Conservation (phyloP, 2,797 vertebrate species). For the Petrocephalus sullivani region DNA sequence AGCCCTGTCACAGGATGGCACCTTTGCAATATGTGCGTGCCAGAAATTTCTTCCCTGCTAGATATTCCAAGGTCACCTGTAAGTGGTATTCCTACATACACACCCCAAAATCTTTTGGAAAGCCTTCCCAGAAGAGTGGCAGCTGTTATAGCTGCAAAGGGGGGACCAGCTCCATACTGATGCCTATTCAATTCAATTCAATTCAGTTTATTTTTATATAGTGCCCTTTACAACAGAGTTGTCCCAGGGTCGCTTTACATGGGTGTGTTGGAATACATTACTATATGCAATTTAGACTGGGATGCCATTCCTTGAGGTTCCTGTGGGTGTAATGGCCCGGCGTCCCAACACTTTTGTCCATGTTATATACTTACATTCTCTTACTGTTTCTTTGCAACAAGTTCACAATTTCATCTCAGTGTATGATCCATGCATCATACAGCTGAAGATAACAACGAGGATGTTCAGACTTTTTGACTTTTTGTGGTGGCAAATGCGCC, state of each 20-base stretch:
- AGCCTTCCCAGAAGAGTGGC: background rate
- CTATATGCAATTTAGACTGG: no score
- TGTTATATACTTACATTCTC: no score
- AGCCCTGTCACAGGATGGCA: background rate
- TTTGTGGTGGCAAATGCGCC: background rate
- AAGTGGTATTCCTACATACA: background rate
- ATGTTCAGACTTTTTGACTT: background rate
- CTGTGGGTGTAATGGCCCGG: no score
- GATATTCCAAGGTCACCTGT: background rate
- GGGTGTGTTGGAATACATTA: no score
- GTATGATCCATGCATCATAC: background rate
- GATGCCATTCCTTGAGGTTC: no score
- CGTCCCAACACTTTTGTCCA: no score
- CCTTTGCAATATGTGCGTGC: background rate
- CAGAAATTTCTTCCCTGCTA: background rate
- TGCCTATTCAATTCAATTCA: no score
- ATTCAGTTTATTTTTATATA: no score
- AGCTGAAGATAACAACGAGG: background rate
- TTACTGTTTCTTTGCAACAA: background rate
- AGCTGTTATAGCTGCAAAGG: background rate
- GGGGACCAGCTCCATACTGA: background rate
- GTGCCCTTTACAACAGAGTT: no score
- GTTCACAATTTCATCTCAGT: background rate
- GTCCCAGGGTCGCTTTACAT: no score
- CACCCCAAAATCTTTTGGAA: background rate